Conservation (phyloP, 2,113 vertebrate species). For the Empidonax alnorum region DNA sequence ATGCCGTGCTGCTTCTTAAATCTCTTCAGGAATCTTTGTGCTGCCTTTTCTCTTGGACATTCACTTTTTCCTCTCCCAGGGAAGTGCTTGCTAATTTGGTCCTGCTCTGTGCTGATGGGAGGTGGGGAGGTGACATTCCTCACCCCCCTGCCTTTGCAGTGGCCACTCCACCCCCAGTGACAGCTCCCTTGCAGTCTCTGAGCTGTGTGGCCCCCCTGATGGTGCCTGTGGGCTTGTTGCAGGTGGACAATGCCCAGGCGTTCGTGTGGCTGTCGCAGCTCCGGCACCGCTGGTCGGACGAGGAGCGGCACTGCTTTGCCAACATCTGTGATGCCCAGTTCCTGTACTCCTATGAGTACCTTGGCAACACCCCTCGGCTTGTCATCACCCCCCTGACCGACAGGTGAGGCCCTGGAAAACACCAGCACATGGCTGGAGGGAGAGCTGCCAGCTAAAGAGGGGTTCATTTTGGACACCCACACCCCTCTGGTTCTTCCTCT, state of each 20-base stretch:
- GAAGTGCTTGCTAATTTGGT: background rate
- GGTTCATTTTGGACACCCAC: background rate
- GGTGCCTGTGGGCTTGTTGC: background rate
- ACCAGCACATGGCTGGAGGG: background rate
- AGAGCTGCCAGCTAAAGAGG: background rate
- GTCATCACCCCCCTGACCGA: constrained; percentile 97
- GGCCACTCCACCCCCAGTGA: fast-evolving
- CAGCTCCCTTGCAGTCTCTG: background rate
- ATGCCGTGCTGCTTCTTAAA: background rate
- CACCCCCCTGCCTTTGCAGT: background rate
- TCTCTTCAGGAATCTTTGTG: background rate
- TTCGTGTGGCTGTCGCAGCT: constrained; percentile 96
- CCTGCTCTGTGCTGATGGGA: background rate
- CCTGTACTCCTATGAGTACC: constrained; percentile 92
- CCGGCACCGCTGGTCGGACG: constrained; percentile 90
- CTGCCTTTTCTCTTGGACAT: background rate
- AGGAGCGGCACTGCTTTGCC: constrained; percentile 87
- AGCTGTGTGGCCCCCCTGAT: background rate
- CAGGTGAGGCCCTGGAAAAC: constrained; percentile 74
- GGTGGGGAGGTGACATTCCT: background rate
- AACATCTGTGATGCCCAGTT: constrained; percentile 97
- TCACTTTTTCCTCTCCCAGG: background rate
- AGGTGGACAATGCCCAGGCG: constrained; percentile 91
- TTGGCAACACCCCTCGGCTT: constrained; percentile 93
- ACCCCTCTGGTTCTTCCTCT: background rate